phyloP scores from a whole-genome alignment of 2,113 vertebrate genomes.

The Hyla sarda region DNA sequence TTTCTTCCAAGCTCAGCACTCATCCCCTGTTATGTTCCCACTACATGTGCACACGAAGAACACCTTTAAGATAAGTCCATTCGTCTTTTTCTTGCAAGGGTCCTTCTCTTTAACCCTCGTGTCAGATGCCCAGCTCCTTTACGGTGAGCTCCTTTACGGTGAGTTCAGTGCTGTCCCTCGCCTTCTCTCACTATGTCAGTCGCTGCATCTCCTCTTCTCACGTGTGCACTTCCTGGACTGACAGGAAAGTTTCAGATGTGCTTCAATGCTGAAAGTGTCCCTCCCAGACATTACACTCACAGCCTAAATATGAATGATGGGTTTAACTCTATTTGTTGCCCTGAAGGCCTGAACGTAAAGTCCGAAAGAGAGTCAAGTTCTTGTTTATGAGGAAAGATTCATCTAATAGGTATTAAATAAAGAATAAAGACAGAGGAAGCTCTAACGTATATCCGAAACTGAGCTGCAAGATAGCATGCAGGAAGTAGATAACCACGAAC shows the following conservation, averaged over 20 bases:
- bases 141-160: background rate
- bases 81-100: background rate
- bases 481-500: conserved; percentile 57
- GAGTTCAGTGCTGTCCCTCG: background rate
- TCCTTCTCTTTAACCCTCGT: background rate
- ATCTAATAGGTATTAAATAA: background rate
- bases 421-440: conserved; percentile 11
- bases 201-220: conserved; percentile 30
- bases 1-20: conserved; percentile 18
- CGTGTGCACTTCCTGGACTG: conserved; percentile 34
- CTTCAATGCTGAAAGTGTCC: conserved; percentile 47
- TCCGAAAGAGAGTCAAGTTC: background rate
- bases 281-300: conserved; percentile 48
- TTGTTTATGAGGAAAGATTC: background rate
- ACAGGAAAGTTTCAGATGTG: conserved; percentile 54
- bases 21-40: conserved; percentile 19
- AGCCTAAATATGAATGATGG: conserved; percentile 1
- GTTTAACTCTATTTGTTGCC: conserved; percentile 13
- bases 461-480: conserved; percentile 24
- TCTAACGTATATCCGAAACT: conserved; percentile 25
- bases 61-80: background rate
- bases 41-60: conserved; percentile 29
- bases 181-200: conserved; percentile 9
- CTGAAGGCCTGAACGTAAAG: background rate
- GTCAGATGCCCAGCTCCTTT: background rate